Evolutionary conservation across 2,113 vertebrate species (phyloP).

Genomic region (Helogale parvula): DNA sequence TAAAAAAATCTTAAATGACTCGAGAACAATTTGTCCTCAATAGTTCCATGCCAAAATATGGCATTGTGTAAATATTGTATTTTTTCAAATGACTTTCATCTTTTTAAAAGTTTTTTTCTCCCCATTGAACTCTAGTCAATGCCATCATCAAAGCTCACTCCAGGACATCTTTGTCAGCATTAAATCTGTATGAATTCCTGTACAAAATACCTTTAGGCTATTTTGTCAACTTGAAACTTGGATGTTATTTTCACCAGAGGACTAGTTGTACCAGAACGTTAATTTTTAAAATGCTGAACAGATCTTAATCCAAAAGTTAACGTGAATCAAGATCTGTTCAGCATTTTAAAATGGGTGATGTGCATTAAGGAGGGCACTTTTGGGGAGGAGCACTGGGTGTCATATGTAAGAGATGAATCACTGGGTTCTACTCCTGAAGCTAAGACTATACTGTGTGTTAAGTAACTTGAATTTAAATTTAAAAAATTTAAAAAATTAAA

Average conservation of each 20-base stretch:
- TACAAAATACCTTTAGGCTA: background rate
- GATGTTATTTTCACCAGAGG: conserved; percentile 69
- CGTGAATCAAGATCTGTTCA: conserved; percentile 11
- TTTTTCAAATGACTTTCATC: background rate
- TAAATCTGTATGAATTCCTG: conserved; percentile 59
- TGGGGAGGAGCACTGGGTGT: too few relatives aligned
- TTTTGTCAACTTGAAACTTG: conserved; percentile 66
- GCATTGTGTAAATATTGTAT: conserved; percentile 17
- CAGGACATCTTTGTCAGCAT: conserved; percentile 4
- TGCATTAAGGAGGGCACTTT: too few relatives aligned
- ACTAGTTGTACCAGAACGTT: conserved; percentile 56
- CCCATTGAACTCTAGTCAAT: background rate
- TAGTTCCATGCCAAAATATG: background rate
- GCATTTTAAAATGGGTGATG: too few relatives aligned
- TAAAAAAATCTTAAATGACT: conserved; percentile 28
- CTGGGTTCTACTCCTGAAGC: too few relatives aligned
- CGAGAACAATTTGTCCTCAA: conserved; percentile 30
- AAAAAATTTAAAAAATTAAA: conserved; percentile 7
- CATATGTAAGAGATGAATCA: too few relatives aligned
- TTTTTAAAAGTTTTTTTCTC: background rate
- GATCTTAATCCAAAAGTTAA: conserved; percentile 45
- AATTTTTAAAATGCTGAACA: conserved; percentile 69
- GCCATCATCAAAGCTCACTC: background rate
- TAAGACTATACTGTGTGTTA: too few relatives aligned
- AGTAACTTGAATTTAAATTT: too few relatives aligned